These are phyloP conservation scores for Turdus rufiventris DNA, from an alignment of 2,113 vertebrate genomes.

Conservation along the genomic window DNA sequence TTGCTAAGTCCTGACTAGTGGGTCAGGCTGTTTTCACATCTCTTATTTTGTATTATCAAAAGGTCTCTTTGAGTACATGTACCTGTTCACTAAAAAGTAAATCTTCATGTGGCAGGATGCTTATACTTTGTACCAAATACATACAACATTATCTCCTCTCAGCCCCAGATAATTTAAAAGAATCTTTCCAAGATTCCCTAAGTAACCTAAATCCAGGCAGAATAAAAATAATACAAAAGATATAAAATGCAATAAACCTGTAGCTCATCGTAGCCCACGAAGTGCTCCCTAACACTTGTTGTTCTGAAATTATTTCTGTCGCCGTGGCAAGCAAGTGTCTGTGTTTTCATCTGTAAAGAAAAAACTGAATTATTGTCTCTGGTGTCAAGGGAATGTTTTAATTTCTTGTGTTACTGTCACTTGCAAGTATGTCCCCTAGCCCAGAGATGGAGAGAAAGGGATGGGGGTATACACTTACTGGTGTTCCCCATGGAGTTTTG, in stretches of 20 bases:
- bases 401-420: background rate
- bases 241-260: background rate
- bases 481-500: fast-evolving
- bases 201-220: background rate
- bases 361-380: background rate
- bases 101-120: background rate
- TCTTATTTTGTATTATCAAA: background rate
- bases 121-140: background rate
- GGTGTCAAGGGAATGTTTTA: background rate
- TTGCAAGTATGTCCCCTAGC: background rate
- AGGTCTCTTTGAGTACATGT: background rate
- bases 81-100: background rate
- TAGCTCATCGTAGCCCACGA: fast-evolving
- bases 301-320: background rate
- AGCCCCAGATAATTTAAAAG: background rate
- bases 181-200: background rate
- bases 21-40: background rate
- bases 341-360: background rate
- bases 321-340: fast-evolving
- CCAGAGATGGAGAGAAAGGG: background rate
- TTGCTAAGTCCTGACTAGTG: background rate
- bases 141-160: background rate
- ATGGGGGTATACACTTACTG: background rate
- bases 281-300: background rate
- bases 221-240: background rate